Evolutionary conservation across 2,113 vertebrate genomes (phyloP).

Genomic region (Mixornis gularis): DNA sequence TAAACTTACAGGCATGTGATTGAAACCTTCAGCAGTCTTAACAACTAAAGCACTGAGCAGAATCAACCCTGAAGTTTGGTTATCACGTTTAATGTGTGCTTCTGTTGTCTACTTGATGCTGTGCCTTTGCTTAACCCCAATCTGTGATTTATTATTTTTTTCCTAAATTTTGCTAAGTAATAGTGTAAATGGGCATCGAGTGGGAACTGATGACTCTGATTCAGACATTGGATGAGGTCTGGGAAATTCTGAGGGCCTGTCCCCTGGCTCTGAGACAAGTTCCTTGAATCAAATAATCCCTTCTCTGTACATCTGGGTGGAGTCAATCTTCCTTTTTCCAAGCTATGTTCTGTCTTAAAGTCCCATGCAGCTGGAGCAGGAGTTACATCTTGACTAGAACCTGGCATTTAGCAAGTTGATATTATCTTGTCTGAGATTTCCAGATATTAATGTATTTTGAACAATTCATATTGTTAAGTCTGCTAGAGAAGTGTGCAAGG

Average conservation of each 20-base stretch:
- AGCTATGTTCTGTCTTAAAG: not conserved
- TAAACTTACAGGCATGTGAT: not conserved
- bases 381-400: not conserved
- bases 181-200: not conserved
- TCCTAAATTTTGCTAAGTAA: not conserved
- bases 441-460: not conserved
- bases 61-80: not conserved
- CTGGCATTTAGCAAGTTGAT: not conserved
- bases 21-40: not conserved
- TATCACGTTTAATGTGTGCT: not conserved
- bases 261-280: not conserved
- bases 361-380: not conserved
- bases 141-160: too few relatives aligned
- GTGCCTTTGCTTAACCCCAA: not conserved
- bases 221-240: not conserved
- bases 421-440: not conserved
- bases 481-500: not conserved
- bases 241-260: not conserved
- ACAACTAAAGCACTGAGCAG: not conserved
- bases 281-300: not conserved
- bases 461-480: not conserved
- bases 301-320: not conserved
- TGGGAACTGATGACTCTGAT: not conserved
- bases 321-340: not conserved
- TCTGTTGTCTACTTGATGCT: not conserved